A percentile compares a stretch with the other conserved stretches of the same genome.
Conservation (phyloP, 2,113 vertebrate genomes). For the Salminus brasiliensis region DNA sequence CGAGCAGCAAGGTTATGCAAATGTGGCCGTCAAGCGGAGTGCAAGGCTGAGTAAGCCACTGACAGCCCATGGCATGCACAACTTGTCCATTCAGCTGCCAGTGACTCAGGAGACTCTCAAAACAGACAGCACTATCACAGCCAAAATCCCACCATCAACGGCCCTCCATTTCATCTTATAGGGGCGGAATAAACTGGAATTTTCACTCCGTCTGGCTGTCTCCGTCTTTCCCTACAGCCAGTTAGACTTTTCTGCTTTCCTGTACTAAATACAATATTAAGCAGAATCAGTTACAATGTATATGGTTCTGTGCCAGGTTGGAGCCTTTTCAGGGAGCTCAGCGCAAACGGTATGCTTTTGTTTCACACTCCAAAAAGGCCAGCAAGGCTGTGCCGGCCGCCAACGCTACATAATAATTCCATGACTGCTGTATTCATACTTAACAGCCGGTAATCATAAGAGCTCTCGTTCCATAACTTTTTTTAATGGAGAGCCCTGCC, state of each 20-base stretch:
- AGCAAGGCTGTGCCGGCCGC: neutral
- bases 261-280: neutral
- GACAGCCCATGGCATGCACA: conserved; percentile 82
- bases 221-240: neutral
- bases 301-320: neutral
- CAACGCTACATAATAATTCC: neutral
- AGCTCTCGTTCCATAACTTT: neutral
- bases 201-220: too few species aligned
- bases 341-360: neutral
- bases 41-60: conserved; percentile 83
- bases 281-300: neutral
- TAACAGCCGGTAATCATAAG: neutral
- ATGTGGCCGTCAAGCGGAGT: conserved; percentile 77
- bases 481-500: neutral
- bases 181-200: neutral
- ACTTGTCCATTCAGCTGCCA: conserved; percentile 75
- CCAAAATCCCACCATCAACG: conserved; percentile 46
- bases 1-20: conserved; percentile 79
- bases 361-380: neutral
- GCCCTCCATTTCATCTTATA: conserved; percentile 22
- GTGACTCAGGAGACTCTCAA: conserved; percentile 58
- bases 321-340: neutral
- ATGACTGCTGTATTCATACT: neutral
- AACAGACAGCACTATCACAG: conserved; percentile 56
- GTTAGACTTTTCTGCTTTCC: neutral